Evolutionary conservation across 2,113 vertebrate species (phyloP), one percentile per base, ranked within the genome.

Genomic region (Pseudorhombus dupliciocellatus): DNA sequence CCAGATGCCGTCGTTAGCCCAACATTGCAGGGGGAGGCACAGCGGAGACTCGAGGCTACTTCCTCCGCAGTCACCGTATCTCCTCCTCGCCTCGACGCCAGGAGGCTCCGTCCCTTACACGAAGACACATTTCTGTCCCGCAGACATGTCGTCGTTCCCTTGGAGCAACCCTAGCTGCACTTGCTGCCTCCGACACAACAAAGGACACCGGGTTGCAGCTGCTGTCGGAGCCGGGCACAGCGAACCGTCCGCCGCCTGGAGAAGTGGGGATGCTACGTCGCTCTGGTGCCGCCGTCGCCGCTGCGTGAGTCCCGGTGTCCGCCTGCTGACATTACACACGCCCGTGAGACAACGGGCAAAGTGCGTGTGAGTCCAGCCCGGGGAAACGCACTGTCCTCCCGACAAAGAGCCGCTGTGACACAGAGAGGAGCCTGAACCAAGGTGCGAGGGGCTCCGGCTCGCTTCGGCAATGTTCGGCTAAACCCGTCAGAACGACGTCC

Each of bases 381-480:
- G 79, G 79, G 75, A 57, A 70, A 77, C 68, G 31, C 83, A 75
- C 66, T 70, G 68, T 44, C 40, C 63, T 4, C 63, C 30, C 7
- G 75, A 89, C 86, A 86, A 86, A 88, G 83, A 84, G 61, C 64
- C 46, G 69, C 26, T 62, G 80, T 75, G 46, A 67, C 87, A 65
- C 24, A 25, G 70, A 60, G 63, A 55, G 63, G 16, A 18, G 57
- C 69, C 52, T 34, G 78, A 59, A 77, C 58, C 59, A 57, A 54
- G 79, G 62, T 69, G 50, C 24, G 30, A 73, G 67, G 73, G 26
- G 83, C 84, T 83, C 75, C 54, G 59, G 18, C 5, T 8, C 52
- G 40, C 75, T 79, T 93, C 91, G 90, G 18, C 10, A 56, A 48
- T 9, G 37, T 11, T 89, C 93, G 91, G 84, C 34, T 21, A 12